Conservation (phyloP, 2,113 vertebrate species). For the Sprattus sprattus region DNA sequence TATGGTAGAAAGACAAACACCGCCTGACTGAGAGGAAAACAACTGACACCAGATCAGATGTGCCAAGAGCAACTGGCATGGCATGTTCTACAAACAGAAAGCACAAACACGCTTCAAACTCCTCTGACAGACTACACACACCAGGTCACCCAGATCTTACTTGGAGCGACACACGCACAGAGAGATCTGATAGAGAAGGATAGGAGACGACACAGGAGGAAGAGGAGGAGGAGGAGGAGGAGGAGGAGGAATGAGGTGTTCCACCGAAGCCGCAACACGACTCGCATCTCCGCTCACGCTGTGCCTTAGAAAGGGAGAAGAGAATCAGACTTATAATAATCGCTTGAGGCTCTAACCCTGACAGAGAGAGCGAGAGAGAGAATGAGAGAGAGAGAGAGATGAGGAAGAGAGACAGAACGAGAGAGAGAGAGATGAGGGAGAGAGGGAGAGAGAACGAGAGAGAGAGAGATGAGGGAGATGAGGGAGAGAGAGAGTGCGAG, state of each 20-base stretch:
- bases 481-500: slow-evolving; percentile 22
- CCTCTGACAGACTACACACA: background rate
- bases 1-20: background rate
- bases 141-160: background rate
- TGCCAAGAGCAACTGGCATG: background rate
- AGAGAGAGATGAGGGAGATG: slow-evolving; percentile 16
- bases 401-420: slow-evolving; percentile 40
- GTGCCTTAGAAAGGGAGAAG: background rate
- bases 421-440: slow-evolving; percentile 38
- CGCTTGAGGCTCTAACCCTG: slow-evolving; percentile 61
- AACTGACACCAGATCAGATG: background rate
- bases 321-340: slow-evolving; percentile 6
- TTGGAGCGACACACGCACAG: background rate
- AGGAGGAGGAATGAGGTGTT: background rate
- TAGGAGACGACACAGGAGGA: background rate
- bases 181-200: background rate
- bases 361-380: slow-evolving; percentile 37
- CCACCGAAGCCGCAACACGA: background rate
- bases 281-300: background rate
- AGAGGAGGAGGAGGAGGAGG: background rate
- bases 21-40: background rate
- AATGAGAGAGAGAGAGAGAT: slow-evolving; percentile 37
- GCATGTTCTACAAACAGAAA: background rate
- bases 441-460: slow-evolving; percentile 43
- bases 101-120: background rate